A percentile compares a stretch with the other conserved stretches of the same genome.
These are phyloP conservation scores for Heliconius congener DNA, from an alignment of 1,140 invertebrate genomes.

Conservation along the genomic window DNA sequence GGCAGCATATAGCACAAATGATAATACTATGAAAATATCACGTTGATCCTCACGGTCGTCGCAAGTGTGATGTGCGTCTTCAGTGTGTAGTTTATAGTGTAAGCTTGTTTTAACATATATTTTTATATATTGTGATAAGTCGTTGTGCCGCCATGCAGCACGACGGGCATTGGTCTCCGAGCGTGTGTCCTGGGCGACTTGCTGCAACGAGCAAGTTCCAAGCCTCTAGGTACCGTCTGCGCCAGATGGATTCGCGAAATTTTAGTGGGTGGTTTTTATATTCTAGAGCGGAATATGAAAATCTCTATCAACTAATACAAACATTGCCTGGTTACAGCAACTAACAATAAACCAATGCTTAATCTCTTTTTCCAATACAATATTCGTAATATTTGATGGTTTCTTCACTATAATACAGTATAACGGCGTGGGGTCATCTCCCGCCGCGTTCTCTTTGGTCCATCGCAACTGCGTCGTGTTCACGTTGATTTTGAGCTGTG, in stretches of 20 bases:
- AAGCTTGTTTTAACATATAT: conserved; percentile 80
- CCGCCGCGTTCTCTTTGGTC: conserved; percentile 40
- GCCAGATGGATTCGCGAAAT: conserved; percentile 59
- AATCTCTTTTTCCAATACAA: not conserved
- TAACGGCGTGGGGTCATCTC: conserved; percentile 27
- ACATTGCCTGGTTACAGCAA: conserved; percentile 30
- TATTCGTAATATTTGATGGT: not conserved
- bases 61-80: conserved; percentile 74
- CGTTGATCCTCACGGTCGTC: conserved; percentile 53
- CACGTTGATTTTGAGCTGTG: conserved; percentile 75
- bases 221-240: conserved; percentile 65
- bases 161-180: conserved; percentile 43
- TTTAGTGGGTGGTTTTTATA: conserved; percentile 79
- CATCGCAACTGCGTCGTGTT: conserved; percentile 45
- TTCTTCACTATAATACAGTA: not conserved
- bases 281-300: conserved; percentile 71
- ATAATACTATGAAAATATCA: conserved; percentile 37
- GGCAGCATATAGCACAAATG: conserved; percentile 73
- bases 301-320: conserved; percentile 75
- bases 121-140: conserved; percentile 81
- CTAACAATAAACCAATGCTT: conserved; percentile 32
- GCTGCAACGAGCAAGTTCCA: conserved; percentile 76
- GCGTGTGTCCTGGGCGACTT: conserved; percentile 76
- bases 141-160: conserved; percentile 70
- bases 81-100: conserved; percentile 75